Evolutionary conservation across 2,888 invertebrate species (phyloP).

Genomic region (Nysson spinosus): DNA sequence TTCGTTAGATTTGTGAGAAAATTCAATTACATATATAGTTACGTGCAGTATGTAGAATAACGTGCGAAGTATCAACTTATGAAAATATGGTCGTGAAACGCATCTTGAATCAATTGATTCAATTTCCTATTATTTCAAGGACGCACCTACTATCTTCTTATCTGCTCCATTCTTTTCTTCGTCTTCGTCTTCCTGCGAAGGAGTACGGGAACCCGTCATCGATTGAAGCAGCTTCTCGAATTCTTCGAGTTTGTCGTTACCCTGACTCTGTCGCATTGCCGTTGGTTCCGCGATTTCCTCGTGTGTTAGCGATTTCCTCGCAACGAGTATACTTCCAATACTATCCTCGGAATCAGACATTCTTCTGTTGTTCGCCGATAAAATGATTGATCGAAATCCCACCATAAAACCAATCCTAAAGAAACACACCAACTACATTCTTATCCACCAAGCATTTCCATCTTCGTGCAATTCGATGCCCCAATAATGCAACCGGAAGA

Average conservation of each 20-base stretch:
- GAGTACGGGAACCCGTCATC: conserved; percentile 68
- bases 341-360: conserved; percentile 70
- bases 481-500: no score
- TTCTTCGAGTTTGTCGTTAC: conserved; percentile 71
- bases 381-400: conserved; percentile 15
- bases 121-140: not conserved
- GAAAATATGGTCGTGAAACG: no score
- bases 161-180: conserved; percentile 54
- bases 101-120: not conserved
- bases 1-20: no score
- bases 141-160: conserved; percentile 47
- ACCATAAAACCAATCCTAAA: conserved; percentile 1
- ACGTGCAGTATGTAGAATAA: no score
- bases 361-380: conserved; percentile 8
- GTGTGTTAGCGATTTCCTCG: conserved; percentile 34
- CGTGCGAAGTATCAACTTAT: no score
- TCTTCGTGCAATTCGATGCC: not conserved
- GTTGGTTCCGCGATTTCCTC: conserved; percentile 37
- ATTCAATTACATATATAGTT: no score
- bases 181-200: conserved; percentile 66
- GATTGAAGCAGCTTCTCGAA: conserved; percentile 72
- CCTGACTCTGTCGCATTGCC: conserved; percentile 50
- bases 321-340: conserved; percentile 38
- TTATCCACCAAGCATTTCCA: not conserved
- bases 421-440: conserved; percentile 2